Percentiles rank a stretch among this genome's conserved stretches.
Conservation (phyloP, 2,113 vertebrate species). For the Elephas maximus region DNA sequence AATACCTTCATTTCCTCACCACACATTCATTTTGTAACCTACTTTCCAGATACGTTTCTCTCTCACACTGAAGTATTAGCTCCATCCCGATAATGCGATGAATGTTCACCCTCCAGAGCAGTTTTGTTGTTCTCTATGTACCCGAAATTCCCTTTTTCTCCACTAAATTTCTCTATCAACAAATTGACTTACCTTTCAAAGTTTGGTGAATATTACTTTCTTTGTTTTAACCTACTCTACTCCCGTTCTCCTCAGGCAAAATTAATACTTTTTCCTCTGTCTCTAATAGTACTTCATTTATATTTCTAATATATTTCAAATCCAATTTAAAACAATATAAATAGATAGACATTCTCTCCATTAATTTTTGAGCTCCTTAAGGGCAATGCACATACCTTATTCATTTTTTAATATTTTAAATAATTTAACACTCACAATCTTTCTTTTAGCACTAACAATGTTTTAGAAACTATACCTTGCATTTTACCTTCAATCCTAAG, state of each 20-base stretch:
- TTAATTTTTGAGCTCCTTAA: neutral
- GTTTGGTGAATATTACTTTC: neutral
- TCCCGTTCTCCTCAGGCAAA: neutral
- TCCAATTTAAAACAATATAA: neutral
- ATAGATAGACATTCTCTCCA: neutral
- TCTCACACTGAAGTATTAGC: neutral
- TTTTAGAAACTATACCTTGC: neutral
- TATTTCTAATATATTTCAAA: conserved; percentile 20
- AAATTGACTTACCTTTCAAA: conserved; percentile 6
- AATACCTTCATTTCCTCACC: neutral
- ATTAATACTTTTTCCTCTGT: neutral
- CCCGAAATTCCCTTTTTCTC: neutral
- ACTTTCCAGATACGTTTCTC: neutral
- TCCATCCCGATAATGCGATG: neutral
- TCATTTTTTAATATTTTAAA: neutral
- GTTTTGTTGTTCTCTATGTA: neutral
- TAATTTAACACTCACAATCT: neutral
- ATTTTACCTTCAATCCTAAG: conserved; percentile 17
- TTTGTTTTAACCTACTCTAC: neutral
- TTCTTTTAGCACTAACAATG: neutral
- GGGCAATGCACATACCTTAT: neutral
- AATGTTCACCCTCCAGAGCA: neutral
- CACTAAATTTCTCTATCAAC: neutral
- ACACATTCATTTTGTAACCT: neutral
- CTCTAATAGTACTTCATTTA: neutral